A percentile compares a stretch with the other conserved stretches of the same genome.
phyloP scores from a whole-genome alignment of 2,797 vertebrate genomes.

The Takifugu rubripes region DNA sequence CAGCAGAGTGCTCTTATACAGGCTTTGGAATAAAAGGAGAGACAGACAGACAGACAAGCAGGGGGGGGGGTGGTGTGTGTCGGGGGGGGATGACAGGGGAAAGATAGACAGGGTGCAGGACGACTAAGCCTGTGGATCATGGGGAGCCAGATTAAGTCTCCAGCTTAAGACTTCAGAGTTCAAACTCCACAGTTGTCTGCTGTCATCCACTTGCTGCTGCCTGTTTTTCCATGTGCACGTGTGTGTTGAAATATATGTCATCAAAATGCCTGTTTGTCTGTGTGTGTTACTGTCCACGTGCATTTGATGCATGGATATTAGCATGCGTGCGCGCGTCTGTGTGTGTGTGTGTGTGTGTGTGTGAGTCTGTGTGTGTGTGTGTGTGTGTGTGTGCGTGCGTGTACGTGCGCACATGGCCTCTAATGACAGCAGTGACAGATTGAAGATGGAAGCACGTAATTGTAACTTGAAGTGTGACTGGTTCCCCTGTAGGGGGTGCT shows the following conservation, averaged over 20 bases:
- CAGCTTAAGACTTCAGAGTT: slow-evolving; percentile 80
- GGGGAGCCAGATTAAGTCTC: slow-evolving; percentile 73
- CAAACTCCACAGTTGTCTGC: slow-evolving; percentile 63
- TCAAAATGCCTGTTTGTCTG: too few species aligned
- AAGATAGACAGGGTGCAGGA: slow-evolving; percentile 17
- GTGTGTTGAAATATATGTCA: not conserved
- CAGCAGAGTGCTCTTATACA: slow-evolving; percentile 20
- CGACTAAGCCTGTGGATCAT: slow-evolving; percentile 72
- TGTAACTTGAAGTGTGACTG: not conserved
- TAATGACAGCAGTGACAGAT: not conserved
- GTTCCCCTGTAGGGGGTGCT: too few species aligned
- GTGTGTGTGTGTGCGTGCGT: not conserved
- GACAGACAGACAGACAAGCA: slow-evolving; percentile 8
- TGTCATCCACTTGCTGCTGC: slow-evolving; percentile 16
- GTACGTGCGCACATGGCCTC: slow-evolving; percentile 2
- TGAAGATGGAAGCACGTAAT: too few species aligned
- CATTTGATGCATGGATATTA: not conserved
- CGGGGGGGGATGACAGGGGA: slow-evolving; percentile 21
- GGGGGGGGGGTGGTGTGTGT: slow-evolving; percentile 4
- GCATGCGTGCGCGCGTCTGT: not conserved
- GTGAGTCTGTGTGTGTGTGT: not conserved
- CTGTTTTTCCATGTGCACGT: slow-evolving; percentile 1
- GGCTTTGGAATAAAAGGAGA: slow-evolving; percentile 39
- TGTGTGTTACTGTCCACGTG: not conserved
- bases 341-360: not conserved